These are phyloP conservation scores for Alligator mississippiensis DNA, from an alignment of 2,113 vertebrate genomes.

Conservation along the genomic window DNA sequence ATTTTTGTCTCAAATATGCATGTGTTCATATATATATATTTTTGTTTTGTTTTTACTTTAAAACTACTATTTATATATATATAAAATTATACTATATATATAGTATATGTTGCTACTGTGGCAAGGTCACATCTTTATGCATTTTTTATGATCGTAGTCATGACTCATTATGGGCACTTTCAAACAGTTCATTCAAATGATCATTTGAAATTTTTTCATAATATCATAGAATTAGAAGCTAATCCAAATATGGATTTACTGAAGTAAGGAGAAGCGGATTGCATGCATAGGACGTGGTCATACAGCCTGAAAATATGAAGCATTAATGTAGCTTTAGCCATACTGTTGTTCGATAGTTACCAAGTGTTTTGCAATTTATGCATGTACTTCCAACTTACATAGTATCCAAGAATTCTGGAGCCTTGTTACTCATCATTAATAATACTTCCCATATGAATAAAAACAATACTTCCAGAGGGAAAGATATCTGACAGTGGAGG, in stretches of 20 bases:
- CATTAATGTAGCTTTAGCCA: neutral
- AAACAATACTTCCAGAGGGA: too few species aligned
- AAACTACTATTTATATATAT: too few species aligned
- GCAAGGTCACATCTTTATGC: neutral
- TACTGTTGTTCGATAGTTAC: neutral
- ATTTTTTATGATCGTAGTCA: neutral
- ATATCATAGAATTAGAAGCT: neutral
- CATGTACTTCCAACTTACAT: too few species aligned
- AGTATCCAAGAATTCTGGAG: too few species aligned
- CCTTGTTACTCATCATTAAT: too few species aligned
- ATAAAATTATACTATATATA: too few species aligned
- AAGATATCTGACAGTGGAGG: too few species aligned
- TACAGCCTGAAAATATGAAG: neutral
- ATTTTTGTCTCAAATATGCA: neutral
- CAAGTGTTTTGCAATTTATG: too few species aligned
- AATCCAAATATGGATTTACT: neutral
- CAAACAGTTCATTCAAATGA: neutral
- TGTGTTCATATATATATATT: neutral
- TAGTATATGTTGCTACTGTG: neutral
- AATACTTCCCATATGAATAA: too few species aligned
- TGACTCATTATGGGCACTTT: neutral
- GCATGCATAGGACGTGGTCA: neutral
- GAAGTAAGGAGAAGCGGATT: neutral
- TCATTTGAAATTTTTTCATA: neutral
- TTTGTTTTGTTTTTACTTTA: too few species aligned